Percentiles rank a stretch among this genome's conserved stretches.
phyloP scores from a whole-genome alignment of 1,140 invertebrate species.

The Drosophila bocki region DNA sequence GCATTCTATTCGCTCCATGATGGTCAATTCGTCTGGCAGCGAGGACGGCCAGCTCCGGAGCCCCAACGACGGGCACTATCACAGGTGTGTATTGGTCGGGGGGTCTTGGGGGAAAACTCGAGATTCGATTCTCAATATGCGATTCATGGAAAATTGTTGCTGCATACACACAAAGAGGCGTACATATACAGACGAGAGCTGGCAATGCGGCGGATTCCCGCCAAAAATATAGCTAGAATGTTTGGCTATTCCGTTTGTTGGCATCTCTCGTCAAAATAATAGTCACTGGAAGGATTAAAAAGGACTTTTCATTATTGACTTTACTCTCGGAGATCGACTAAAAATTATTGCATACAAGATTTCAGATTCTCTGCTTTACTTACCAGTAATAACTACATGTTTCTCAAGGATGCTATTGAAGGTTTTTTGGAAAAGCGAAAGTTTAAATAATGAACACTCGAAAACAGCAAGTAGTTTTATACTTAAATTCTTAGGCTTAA shows the following conservation, averaged over 20 bases:
- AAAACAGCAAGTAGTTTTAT: not conserved
- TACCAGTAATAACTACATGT: not conserved
- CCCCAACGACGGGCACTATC: conserved; percentile 74
- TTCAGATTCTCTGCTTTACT: not conserved
- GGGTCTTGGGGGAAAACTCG: conserved; percentile 26
- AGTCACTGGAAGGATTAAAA: not conserved
- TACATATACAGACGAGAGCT: conserved; percentile 34
- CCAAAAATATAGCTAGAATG: conserved; percentile 7
- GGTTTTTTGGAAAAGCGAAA: not conserved
- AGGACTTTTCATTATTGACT: not conserved
- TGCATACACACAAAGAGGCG: conserved; percentile 65
- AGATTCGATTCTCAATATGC: conserved; percentile 38
- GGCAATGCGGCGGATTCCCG: conserved; percentile 20
- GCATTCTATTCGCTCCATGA: conserved; percentile 23
- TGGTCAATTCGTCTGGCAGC: conserved; percentile 82
- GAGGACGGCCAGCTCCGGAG: conserved; percentile 83
- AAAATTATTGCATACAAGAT: not conserved
- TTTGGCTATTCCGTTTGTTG: conserved; percentile 1
- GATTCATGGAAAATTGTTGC: conserved; percentile 76
- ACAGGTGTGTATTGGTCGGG: conserved; percentile 77
- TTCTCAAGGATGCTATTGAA: not conserved
- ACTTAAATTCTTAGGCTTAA: not conserved
- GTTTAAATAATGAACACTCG: not conserved
- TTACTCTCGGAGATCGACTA: too few relatives aligned
- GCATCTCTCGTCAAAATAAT: conserved; percentile 12